These are phyloP conservation scores for Formicarius rufipectus DNA, from an alignment of 2,113 vertebrate species.

Conservation along the genomic window DNA sequence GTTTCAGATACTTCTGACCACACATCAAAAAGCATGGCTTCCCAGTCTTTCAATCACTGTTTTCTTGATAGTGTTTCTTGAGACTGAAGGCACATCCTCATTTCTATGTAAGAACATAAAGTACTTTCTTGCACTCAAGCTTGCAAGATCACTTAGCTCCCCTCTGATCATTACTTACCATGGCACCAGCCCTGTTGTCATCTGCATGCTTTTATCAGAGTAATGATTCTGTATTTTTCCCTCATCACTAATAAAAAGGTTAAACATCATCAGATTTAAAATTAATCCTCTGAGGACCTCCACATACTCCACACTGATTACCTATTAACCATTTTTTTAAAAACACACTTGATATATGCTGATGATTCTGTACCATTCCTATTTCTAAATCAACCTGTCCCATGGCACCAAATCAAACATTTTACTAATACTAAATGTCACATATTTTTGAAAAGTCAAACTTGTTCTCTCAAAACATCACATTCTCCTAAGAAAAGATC, in stretches of 20 bases:
- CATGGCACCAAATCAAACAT: not conserved
- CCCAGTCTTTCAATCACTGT: not conserved
- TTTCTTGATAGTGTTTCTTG: not conserved
- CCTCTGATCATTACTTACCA: not conserved
- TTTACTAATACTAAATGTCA: not conserved
- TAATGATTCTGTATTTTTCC: not conserved
- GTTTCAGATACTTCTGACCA: not conserved
- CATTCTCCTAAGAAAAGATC: not conserved
- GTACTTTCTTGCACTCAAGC: not conserved
- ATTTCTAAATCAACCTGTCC: not conserved
- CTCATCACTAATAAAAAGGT: conserved; percentile 22
- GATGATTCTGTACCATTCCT: not conserved
- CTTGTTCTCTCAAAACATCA: not conserved
- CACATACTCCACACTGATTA: not conserved
- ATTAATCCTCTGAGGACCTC: not conserved
- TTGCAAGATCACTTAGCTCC: not conserved
- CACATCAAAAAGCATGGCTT: not conserved
- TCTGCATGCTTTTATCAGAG: not conserved
- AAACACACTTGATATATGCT: not conserved
- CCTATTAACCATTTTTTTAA: not conserved
- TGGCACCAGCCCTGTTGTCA: not conserved
- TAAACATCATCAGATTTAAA: conserved; percentile 9
- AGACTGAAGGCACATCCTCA: not conserved
- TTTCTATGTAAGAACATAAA: not conserved
- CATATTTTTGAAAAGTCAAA: not conserved